Base-by-base conservation (phyloP, 2,113 vertebrate genomes). In the Aix galericulata region DNA sequence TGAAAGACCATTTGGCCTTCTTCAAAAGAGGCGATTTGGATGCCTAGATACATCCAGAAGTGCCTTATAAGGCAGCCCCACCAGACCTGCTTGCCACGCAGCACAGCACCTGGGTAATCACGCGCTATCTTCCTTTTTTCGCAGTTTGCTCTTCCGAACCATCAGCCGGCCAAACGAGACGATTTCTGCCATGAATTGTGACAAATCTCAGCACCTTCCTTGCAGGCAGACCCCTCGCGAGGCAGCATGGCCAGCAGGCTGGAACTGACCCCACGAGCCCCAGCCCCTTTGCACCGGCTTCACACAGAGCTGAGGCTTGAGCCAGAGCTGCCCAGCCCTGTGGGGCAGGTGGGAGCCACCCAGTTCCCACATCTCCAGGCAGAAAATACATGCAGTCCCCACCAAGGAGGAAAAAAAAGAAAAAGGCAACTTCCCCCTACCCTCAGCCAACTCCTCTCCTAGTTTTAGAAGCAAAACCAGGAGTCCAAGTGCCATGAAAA, bases 21-120 rank as follows among this genome's bases (percentile, higher is more conserved):
- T 83, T 93, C 93, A 97, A 95, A 95, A 95, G 96, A 89, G 73
- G 76, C 20, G 73, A 78, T 78, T 95, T 97, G 96, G 79, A 87
- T 86, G 93, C 85, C 67, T 80, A 86, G 69, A 93, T 94, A 92
- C 31, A 64, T 96, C 94, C 93, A 62, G 31, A 74, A 97, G 89
- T 26, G 17, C 13, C 0, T 66, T 34, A 73, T 25, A 7, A 13
- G 1, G 62, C n/a, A 7, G n/a, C 25, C 18, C 58, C 67, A 77
- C 95, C 78, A 95, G 81, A 63, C 46, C 66, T 44, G 87, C 94
- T 81, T 56, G 92, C 96, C 94, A 95, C 32, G 67, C 86, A 93
- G 88, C 82, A 44, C 71, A 86, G 86, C 11, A 52, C 94, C 95
- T 94, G 89, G 89, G 94, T 95, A 81, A 94, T 89, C 95, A 86